Evolutionary conservation across 2,888 invertebrate species (phyloP).

Genomic region (Chirona hameri): DNA sequence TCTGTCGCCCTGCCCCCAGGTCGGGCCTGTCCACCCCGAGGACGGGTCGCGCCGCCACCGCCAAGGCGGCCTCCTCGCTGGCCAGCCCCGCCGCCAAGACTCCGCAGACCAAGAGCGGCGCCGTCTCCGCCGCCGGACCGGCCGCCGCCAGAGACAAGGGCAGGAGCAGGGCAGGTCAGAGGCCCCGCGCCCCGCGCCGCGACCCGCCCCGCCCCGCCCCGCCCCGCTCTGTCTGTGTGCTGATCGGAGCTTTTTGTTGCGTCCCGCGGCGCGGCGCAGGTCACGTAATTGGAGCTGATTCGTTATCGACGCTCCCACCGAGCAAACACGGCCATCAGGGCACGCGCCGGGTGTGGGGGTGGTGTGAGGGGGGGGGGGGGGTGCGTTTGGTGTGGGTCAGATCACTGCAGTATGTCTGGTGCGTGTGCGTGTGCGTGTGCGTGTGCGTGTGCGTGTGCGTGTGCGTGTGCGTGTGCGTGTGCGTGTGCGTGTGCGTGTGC

Average conservation of each 20-base stretch:
- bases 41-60: conserved; percentile 8
- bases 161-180: not conserved
- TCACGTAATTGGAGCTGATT: not conserved
- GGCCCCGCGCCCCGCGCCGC: too few relatives aligned
- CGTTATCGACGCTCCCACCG: not conserved
- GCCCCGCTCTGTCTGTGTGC: not conserved
- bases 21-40: not conserved
- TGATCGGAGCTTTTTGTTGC: not conserved
- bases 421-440: too few relatives aligned
- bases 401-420: too few relatives aligned
- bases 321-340: not conserved
- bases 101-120: conserved; percentile 22
- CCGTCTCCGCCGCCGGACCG: conserved; percentile 25
- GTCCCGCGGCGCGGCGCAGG: not conserved
- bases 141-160: conserved; percentile 36
- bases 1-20: conserved; percentile 41
- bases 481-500: too few relatives aligned
- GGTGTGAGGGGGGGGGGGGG: too few relatives aligned
- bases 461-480: too few relatives aligned
- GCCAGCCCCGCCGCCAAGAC: conserved; percentile 31
- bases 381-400: too few relatives aligned
- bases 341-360: too few relatives aligned
- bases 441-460: too few relatives aligned
- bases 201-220: too few relatives aligned
- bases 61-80: conserved; percentile 26